Base-by-base conservation (phyloP, 2,888 invertebrate species). In the Smittia sp. region DNA sequence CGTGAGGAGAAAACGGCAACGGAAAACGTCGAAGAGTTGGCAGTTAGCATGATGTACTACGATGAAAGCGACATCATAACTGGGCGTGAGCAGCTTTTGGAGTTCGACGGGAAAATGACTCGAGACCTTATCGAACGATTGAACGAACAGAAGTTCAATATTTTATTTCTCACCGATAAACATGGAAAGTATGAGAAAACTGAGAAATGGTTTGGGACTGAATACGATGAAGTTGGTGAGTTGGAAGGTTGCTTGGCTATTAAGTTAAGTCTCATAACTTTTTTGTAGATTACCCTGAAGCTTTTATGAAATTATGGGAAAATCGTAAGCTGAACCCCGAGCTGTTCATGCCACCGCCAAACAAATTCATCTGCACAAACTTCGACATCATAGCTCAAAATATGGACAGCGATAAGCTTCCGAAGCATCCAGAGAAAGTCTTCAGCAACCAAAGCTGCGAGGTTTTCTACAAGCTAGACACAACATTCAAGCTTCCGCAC, bases 161-260 rank as follows among this genome's bases (percentile, higher is more conserved):
- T 83, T 3, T 80, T 82, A 81, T 76, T 82, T 13, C 38, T 72
- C 1, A 72, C 72, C 11, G 62, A 72, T 18, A 62, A 72, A 15
- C 72, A 62, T 39, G 20, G 20, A 7, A 75, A 65, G 0, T 91
- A 89, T 77, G 86, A 91, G 77, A 83, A 87, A 76, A 83, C 84
- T 15, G 94, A 95, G 80, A 86, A 88, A 74, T 96, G 94, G 94
- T 95, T 93, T 81, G 88, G 90, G 67, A 93, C 93, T 0, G 88
- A 89, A 76, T 96, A 93, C 79, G 85, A 85, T 38, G 86, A 85
- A 73, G 82, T 83, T 79, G 87, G 88, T 85, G 81, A 79, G 80
- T 15, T 39, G 0, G n/a, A n/a, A n/a, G n/a, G n/a, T n/a, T n/a
- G n/a, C n/a, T n/a, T n/a, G n/a, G n/a, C 9, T 32, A 32, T 32